A percentile compares a stretch with the other conserved stretches of the same genome.
phyloP scores from a whole-genome alignment of 2,113 vertebrate species.

The Tragelaphus scriptus region DNA sequence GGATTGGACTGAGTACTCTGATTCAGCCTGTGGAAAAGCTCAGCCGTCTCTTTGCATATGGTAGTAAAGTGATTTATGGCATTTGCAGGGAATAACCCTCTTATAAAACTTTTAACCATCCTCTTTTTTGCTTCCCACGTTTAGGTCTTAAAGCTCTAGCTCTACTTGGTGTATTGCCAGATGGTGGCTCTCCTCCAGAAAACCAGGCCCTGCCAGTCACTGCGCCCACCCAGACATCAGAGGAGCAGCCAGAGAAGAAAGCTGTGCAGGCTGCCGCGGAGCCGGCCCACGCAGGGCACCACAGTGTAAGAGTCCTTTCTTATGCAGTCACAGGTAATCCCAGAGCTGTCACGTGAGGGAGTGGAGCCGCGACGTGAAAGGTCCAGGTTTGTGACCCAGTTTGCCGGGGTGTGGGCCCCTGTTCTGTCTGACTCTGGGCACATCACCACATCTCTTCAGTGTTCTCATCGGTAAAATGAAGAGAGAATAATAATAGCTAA shows the following conservation, averaged over 20 bases:
- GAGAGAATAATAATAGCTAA: neutral
- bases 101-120: neutral
- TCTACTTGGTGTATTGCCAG: conserved; percentile 88
- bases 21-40: neutral
- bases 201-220: conserved; percentile 71
- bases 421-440: neutral
- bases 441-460: neutral
- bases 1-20: neutral
- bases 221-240: conserved; percentile 59
- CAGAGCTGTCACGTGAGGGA: rapidly evolving
- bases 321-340: neutral
- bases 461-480: neutral
- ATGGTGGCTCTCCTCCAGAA: conserved; percentile 82
- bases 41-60: neutral
- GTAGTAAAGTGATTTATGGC: neutral
- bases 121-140: neutral
- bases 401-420: neutral
- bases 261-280: neutral
- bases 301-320: neutral
- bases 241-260: conserved; percentile 66
- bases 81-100: neutral
- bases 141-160: conserved; percentile 91
- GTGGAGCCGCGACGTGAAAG: neutral
- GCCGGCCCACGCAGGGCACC: neutral
- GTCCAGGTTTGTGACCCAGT: neutral